Base-by-base conservation (phyloP, 2,888 invertebrate genomes). In the Drosophila phalerata region DNA sequence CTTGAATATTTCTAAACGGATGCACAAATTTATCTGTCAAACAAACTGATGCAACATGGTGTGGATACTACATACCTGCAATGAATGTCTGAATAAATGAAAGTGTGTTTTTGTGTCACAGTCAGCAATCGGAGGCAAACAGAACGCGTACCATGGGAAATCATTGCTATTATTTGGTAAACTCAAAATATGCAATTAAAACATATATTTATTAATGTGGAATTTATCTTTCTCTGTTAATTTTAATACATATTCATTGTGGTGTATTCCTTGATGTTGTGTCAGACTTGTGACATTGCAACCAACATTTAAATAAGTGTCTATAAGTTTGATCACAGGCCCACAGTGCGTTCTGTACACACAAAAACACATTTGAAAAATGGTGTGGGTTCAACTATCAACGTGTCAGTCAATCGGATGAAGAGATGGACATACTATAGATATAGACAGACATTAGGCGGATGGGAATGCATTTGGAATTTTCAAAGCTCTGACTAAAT, bases 401-500 rank as follows among this genome's bases (percentile, higher is more conserved):
- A 37, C 37, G 45, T 56, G 57, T 60, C 62, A 55, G 49, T 43
- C 60, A 34, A 38, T 37, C 51, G 55, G 47, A 55, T 68, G 52
- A 52, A 66, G 65, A 55, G 70, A 53, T 78, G 76, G 63, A 70
- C 70, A 64, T 11, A 47, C 25, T 34, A 61, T 28, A 47, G 43
- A 53, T 52, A 56, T 52, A 34, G 63, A 60, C 70, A 81, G 62
- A 64, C 61, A 64, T 78, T 73, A 48, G 67, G 34, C 47, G 38
- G 34, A 75, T 55, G 47, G 79, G 60, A 57, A 66, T 75, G 60
- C 76, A 72, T 60, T 53, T 52, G 68, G 55, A 55, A 73, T 48
- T 61, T 74, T 73, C 74, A 73, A 81, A 79, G 85, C 84, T 72
- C 74, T 79, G 79, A 83, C 88, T 88, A 89, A 87, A 87, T 87